Conservation (phyloP, 2,888 invertebrate species). For the Trachelus tabidus region DNA sequence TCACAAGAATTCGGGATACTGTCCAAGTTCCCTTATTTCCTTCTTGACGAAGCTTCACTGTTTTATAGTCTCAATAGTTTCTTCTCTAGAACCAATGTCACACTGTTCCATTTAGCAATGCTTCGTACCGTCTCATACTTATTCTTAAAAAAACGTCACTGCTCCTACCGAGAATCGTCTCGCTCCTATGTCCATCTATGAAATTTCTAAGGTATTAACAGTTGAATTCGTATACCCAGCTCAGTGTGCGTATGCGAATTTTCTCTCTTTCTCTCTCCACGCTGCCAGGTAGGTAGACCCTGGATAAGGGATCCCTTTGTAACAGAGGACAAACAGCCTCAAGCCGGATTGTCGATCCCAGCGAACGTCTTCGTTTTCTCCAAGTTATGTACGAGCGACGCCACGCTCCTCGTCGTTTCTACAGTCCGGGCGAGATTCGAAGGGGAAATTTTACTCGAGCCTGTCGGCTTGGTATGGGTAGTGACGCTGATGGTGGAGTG, state of each 20-base stretch:
- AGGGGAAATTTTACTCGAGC: conserved; percentile 13
- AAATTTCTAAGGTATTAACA: background rate
- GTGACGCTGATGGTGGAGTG: conserved; percentile 5
- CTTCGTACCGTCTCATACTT: background rate
- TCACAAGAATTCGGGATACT: background rate
- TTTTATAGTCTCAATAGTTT: background rate
- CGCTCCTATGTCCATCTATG: background rate
- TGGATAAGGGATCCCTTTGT: background rate
- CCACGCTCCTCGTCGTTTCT: background rate
- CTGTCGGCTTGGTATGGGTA: conserved; percentile 7
- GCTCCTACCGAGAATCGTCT: background rate
- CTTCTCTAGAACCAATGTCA: background rate
- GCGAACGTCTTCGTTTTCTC: conserved; percentile 2
- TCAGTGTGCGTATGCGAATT: background rate
- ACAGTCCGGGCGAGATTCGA: background rate
- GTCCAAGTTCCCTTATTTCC: background rate
- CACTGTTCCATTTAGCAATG: background rate
- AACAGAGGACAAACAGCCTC: background rate
- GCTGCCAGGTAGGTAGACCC: background rate
- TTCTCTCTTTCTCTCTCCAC: background rate
- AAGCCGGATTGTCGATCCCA: background rate
- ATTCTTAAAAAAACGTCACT: background rate
- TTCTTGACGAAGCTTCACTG: background rate
- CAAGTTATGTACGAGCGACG: background rate
- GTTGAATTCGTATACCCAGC: background rate